Conservation (phyloP, 2,797 vertebrate species). For the Acestrorhynchus altus region DNA sequence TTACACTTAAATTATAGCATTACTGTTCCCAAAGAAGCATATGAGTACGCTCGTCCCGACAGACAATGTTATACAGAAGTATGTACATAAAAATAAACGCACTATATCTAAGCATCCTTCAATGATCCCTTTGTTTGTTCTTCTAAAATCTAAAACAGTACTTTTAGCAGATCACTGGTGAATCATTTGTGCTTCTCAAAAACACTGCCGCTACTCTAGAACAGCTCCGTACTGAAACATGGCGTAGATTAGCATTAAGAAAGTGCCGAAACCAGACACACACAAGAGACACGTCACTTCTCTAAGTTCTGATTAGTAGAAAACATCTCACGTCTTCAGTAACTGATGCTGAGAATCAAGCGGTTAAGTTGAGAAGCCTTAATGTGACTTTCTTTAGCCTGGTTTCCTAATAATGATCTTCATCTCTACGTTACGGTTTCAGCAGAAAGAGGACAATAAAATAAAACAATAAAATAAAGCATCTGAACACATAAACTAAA, state of each 20-base stretch:
- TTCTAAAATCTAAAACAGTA: constrained; percentile 61
- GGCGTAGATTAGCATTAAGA: constrained; percentile 77
- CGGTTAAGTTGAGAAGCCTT: constrained; percentile 37
- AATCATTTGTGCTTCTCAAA: constrained; percentile 41
- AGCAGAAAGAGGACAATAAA: not conserved
- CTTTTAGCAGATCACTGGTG: constrained; percentile 67
- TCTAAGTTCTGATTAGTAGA: constrained; percentile 50
- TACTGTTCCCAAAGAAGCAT: constrained; percentile 63
- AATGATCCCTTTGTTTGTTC: constrained; percentile 72
- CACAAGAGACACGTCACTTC: constrained; percentile 17
- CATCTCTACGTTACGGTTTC: not conserved
- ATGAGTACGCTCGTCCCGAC: constrained; percentile 54
- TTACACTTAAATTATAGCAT: constrained; percentile 73
- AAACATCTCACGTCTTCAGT: constrained; percentile 27
- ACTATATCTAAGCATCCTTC: constrained; percentile 63
- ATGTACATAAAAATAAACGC: constrained; percentile 71
- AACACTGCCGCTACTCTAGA: constrained; percentile 60
- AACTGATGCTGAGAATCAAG: constrained; percentile 16
- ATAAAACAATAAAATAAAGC: constrained; percentile 60
- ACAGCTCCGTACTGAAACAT: constrained; percentile 31
- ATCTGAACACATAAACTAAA: constrained; percentile 59
- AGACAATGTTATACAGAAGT: constrained; percentile 46
- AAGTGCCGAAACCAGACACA: constrained; percentile 62
- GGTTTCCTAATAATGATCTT: constrained; percentile 17
- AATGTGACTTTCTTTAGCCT: constrained; percentile 17